These are phyloP conservation scores for Dendroctonus valens DNA, from an alignment of 1,140 invertebrate species.

Conservation along the genomic window DNA sequence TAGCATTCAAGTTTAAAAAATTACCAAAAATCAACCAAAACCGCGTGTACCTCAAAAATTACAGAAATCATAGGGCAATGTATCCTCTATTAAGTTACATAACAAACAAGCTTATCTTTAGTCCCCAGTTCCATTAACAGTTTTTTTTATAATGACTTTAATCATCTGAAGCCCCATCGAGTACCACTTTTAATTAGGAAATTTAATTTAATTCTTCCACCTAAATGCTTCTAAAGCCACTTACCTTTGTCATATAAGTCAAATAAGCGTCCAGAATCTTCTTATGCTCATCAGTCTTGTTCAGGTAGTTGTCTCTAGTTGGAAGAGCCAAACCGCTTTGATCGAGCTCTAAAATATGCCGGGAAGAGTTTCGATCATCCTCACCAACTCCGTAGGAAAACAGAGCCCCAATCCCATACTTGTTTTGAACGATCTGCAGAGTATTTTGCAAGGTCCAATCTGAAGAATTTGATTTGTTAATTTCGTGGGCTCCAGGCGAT, in stretches of 20 bases:
- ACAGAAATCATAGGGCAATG: too few species aligned
- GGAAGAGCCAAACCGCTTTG: constrained; percentile 88
- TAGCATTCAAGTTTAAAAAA: too few species aligned
- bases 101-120: too few species aligned
- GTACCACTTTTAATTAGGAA: too few species aligned
- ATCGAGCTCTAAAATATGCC: constrained; percentile 88
- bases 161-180: too few species aligned
- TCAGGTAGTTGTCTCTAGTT: constrained; percentile 88
- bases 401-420: constrained; percentile 83
- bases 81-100: too few species aligned
- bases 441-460: constrained; percentile 75
- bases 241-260: constrained; percentile 87
- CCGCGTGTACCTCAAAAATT: too few species aligned
- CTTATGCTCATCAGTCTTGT: constrained; percentile 74
- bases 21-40: too few species aligned
- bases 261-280: constrained; percentile 85
- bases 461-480: constrained; percentile 7
- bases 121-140: too few species aligned
- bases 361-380: constrained; percentile 88
- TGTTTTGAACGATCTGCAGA: constrained; percentile 79
- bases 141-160: too few species aligned
- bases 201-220: too few species aligned
- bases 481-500: neutral
- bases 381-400: constrained; percentile 91
- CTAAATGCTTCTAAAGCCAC: too few species aligned